phyloP scores from a whole-genome alignment of 2,113 vertebrate genomes.

The Calypte anna region DNA sequence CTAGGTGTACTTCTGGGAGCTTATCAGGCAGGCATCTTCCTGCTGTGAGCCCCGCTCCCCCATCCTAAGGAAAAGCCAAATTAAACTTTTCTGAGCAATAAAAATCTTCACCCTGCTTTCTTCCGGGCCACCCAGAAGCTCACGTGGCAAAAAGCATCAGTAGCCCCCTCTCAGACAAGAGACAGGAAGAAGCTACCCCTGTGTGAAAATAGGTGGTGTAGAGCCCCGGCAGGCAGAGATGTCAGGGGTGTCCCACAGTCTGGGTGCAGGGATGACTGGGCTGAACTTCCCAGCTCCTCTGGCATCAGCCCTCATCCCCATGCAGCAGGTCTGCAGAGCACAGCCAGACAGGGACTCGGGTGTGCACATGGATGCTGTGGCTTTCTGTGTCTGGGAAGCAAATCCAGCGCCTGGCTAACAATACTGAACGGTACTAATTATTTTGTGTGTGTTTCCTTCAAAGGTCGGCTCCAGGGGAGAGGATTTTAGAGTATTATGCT shows the following conservation, averaged over 20 bases:
- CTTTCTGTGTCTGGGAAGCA: not conserved
- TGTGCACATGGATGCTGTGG: not conserved
- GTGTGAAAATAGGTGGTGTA: accelerated
- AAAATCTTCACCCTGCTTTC: not conserved
- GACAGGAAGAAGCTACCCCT: not conserved
- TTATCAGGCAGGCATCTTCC: not conserved
- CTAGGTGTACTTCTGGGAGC: not conserved
- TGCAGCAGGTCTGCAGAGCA: conserved; percentile 37
- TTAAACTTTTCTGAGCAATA: not conserved
- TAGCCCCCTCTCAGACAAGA: not conserved
- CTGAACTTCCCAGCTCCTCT: not conserved
- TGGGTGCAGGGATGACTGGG: not conserved
- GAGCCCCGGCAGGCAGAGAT: not conserved
- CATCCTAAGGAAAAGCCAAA: not conserved
- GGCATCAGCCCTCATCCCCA: not conserved
- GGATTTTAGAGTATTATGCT: not conserved
- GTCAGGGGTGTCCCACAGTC: not conserved
- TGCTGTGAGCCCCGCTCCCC: not conserved
- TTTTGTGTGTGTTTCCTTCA: not conserved
- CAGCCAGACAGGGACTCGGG: not conserved
- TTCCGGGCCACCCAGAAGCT: not conserved
- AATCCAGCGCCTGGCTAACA: not conserved
- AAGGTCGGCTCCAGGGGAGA: not conserved
- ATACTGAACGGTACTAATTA: conserved; percentile 53
- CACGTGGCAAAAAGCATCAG: not conserved